Evolutionary conservation across 2,888 invertebrate species (phyloP).

Genomic region (Hipparchia sbordonii): DNA sequence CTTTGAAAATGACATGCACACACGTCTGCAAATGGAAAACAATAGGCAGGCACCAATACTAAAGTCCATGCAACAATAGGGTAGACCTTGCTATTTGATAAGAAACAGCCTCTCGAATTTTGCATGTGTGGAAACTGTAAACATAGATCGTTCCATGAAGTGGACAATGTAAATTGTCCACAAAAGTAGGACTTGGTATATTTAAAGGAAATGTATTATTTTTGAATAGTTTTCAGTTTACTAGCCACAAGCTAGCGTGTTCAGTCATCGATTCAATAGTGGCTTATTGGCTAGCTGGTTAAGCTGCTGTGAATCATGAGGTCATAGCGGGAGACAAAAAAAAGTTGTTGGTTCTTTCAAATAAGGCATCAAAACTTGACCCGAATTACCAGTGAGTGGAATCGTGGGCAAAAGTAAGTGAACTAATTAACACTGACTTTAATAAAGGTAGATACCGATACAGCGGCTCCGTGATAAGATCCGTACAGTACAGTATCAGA

Average conservation of each 20-base stretch:
- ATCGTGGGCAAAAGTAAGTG: too few relatives aligned
- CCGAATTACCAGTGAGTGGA: too few relatives aligned
- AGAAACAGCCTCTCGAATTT: constrained; percentile 1
- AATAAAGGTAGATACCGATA: neutral
- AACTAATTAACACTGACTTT: too few relatives aligned
- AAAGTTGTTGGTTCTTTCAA: too few relatives aligned
- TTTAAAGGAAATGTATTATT: neutral
- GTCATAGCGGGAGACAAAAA: too few relatives aligned
- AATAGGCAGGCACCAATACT: neutral
- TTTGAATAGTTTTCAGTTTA: too few relatives aligned
- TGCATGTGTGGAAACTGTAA: neutral
- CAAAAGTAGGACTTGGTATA: neutral
- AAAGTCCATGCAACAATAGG: neutral
- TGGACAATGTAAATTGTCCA: neutral
- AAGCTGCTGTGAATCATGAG: too few relatives aligned
- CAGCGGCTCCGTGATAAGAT: constrained; percentile 9
- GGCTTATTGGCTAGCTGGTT: too few relatives aligned
- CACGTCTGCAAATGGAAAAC: neutral
- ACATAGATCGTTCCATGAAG: neutral
- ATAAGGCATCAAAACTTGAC: too few relatives aligned
- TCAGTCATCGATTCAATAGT: too few relatives aligned
- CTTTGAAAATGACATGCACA: neutral
- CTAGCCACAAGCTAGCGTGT: too few relatives aligned
- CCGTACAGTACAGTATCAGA: constrained; percentile 12
- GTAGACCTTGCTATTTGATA: constrained; percentile 4